Evolutionary conservation across 2,797 vertebrate species (phyloP), one percentile per base, ranked within the genome.

Genomic region (Babyrousa celebensis): DNA sequence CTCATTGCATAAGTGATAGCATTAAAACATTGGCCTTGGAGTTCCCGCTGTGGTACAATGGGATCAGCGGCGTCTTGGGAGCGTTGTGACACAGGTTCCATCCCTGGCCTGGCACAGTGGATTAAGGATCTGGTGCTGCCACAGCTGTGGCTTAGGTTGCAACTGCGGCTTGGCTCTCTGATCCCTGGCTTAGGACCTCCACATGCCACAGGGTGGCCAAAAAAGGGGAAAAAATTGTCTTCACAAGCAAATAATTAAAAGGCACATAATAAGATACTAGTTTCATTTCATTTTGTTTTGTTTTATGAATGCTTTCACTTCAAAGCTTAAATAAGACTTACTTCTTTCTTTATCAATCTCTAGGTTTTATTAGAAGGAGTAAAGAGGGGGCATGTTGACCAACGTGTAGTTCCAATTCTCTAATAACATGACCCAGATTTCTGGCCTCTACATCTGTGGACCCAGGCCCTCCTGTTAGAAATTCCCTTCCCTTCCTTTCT

Each of bases 221-320:
- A 48, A 48, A 48, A 48, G 43, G 43, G 43, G 9, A 48, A 48
- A 48, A 48, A 48, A 48, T 48, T 48, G 43, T 84, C 87, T 89
- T 89, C 80, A 83, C 60, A 71, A 65, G 67, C 18, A 62, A 85
- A 82, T 86, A 92, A 90, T 82, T 84, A 91, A 89, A 89, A 68
- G n/a, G n/a, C 21, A 68, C 1, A 17, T 68, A 72, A 8, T 62
- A 90, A 58, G 17, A 62, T 25, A 1, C 16, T 91, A 21, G 14
- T 85, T 95, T 67, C 58, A 86, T 52, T 96, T 87, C 14, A 60
- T 63, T 96, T 94, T 72, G 1, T 54, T 87, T 90, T 88, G 43
- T 95, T 78, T 82, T 72, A 36, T 72, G 72, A 54, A 87, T 84
- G 5, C 27, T 80, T 54, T 65, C 1, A 36, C 29, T 85, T 89